Conservation (phyloP, 2,113 vertebrate genomes). For the Daboia siamensis region DNA sequence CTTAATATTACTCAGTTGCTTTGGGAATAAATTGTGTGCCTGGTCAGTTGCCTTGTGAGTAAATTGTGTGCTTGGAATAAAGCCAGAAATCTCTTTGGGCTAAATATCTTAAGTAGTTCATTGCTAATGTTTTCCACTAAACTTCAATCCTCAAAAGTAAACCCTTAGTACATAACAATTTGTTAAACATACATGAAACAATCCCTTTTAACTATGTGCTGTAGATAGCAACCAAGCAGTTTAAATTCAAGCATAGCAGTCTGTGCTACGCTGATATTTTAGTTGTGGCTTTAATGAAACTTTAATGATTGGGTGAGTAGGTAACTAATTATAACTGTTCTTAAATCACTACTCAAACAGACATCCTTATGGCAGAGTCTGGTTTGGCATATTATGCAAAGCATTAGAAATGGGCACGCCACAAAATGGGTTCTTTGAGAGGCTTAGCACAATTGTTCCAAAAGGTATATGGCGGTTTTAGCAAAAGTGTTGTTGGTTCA, state of each 20-base stretch:
- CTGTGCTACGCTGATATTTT: background rate
- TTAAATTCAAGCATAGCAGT: slow-evolving; percentile 4
- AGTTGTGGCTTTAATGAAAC: background rate
- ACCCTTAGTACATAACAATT: background rate
- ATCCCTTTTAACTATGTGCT: background rate
- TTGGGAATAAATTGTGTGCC: slow-evolving; percentile 1
- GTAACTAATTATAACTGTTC: background rate
- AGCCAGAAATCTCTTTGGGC: background rate
- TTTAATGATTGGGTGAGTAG: background rate
- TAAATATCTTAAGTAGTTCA: slow-evolving; percentile 10
- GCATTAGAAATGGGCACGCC: background rate
- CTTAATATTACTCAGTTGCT: background rate
- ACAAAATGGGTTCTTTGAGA: background rate
- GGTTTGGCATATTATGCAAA: background rate
- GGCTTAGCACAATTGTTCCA: background rate
- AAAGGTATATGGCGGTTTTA: background rate
- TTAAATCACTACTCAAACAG: slow-evolving; percentile 10
- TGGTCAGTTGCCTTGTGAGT: slow-evolving; percentile 1
- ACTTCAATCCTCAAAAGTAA: slow-evolving; percentile 1
- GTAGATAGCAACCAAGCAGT: background rate
- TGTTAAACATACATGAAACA: background rate
- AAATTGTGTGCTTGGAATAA: slow-evolving; percentile 23
- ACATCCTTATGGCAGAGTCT: background rate
- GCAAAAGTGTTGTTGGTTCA: background rate
- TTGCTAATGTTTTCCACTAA: background rate